Percentiles rank a stretch among this genome's conserved stretches.
Conservation (phyloP, 2,888 invertebrate genomes). For the Tortrix viridana region DNA sequence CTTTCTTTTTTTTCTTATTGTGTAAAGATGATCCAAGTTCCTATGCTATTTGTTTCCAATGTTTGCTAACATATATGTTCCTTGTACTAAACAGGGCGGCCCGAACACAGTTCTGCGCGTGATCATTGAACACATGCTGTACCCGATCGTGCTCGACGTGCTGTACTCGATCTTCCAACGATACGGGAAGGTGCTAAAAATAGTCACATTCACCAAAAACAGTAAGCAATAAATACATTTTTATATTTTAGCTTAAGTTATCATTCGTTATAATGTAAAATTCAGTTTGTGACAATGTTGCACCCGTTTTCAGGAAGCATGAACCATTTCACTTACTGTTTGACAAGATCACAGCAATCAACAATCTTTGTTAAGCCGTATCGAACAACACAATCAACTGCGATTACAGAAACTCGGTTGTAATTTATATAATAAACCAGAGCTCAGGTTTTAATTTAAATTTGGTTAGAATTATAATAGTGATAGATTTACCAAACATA, state of each 20-base stretch:
- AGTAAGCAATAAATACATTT: slow-evolving; percentile 88
- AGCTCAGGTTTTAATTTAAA: slow-evolving; percentile 67
- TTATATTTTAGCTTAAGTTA: neutral
- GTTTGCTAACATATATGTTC: neutral
- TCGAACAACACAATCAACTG: slow-evolving; percentile 25
- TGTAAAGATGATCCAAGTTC: too few relatives aligned
- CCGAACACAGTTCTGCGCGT: slow-evolving; percentile 98
- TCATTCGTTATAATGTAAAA: too few relatives aligned
- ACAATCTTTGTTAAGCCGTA: slow-evolving; percentile 13
- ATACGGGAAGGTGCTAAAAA: slow-evolving; percentile 99
- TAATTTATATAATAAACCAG: slow-evolving; percentile 68
- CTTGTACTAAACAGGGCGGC: slow-evolving; percentile 88
- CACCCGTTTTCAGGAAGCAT: slow-evolving; percentile 6
- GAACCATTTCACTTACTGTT: neutral
- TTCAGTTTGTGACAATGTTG: slow-evolving; percentile 11
- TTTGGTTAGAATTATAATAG: slow-evolving; percentile 56
- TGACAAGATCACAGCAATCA: slow-evolving; percentile 16
- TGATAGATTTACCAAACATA: slow-evolving; percentile 80
- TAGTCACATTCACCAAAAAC: slow-evolving; percentile 99
- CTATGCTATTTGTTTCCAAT: too few relatives aligned
- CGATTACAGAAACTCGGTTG: slow-evolving; percentile 50
- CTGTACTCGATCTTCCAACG: slow-evolving; percentile 99
- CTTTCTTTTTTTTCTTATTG: too few relatives aligned
- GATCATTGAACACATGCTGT: slow-evolving; percentile 99
- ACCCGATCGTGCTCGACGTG: slow-evolving; percentile 98